Conservation (phyloP, 2,113 vertebrate genomes). For the Motacilla alba region DNA sequence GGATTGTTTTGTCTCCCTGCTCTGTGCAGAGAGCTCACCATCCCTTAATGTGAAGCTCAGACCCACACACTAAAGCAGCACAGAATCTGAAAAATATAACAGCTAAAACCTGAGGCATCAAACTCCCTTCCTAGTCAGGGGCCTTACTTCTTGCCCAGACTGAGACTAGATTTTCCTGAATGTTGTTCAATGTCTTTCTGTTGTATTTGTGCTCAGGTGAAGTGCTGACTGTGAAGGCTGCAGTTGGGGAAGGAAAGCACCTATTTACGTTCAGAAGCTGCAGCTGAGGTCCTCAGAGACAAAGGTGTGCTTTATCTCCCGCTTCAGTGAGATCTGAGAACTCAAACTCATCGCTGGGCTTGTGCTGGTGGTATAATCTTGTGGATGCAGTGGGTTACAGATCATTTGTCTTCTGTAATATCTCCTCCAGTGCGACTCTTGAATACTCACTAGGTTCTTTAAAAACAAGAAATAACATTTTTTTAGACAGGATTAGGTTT, state of each 20-base stretch:
- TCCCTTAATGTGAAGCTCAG: not conserved
- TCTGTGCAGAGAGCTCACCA: not conserved
- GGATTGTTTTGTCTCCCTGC: not conserved
- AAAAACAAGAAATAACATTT: not conserved
- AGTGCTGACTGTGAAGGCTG: not conserved
- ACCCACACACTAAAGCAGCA: not conserved
- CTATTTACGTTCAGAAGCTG: not conserved
- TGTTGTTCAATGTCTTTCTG: not conserved
- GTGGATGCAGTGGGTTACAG: not conserved
- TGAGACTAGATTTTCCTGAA: not conserved
- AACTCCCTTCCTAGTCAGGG: not conserved
- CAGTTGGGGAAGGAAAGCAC: not conserved
- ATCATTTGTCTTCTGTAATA: not conserved
- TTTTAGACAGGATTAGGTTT: not conserved
- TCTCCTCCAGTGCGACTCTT: not conserved
- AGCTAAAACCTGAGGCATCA: not conserved
- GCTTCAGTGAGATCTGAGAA: not conserved
- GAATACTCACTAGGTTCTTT: not conserved
- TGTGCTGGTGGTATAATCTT: not conserved
- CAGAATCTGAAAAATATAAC: not conserved
- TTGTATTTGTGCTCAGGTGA: not conserved
- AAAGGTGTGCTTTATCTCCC: not conserved
- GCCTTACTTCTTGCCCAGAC: not conserved
- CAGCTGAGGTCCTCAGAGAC: rapidly evolving
- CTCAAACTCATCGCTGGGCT: not conserved